Evolutionary conservation across 1,140 invertebrate species (phyloP).

Genomic region (Solen grandis): DNA sequence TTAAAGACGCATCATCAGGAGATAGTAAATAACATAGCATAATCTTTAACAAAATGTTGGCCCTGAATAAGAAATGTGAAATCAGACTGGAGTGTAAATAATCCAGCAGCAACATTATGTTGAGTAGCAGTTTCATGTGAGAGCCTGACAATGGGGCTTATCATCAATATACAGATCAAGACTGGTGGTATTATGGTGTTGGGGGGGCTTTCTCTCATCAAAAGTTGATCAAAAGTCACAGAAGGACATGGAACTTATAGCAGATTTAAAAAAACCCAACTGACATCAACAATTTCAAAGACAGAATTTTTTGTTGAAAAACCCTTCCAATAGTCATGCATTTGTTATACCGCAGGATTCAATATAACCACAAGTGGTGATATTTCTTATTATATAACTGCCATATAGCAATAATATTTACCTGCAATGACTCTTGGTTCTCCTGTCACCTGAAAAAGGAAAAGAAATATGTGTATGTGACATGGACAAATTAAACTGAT

Average conservation of each 20-base stretch:
- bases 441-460: conserved; percentile 65
- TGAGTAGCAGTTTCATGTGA: no score
- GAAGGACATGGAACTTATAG: not conserved
- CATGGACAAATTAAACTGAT: not conserved
- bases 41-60: no score
- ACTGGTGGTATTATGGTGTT: no score
- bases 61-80: no score
- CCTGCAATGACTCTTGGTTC: conserved; percentile 65
- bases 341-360: not conserved
- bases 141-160: no score
- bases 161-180: no score
- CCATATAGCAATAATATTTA: conserved; percentile 27
- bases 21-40: no score
- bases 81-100: no score
- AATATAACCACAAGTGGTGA: conserved; percentile 7
- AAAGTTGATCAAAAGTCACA: not conserved
- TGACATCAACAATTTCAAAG: not conserved
- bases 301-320: not conserved
- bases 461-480: conserved; percentile 8
- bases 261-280: not conserved
- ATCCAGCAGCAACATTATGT: no score
- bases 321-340: not conserved
- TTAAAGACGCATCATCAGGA: no score
- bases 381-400: conserved; percentile 21
- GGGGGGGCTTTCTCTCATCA: no score